Percentiles rank a stretch among this genome's conserved stretches.
Conservation (phyloP, 2,888 invertebrate species). For the Drosophila nr. perissopoda region DNA sequence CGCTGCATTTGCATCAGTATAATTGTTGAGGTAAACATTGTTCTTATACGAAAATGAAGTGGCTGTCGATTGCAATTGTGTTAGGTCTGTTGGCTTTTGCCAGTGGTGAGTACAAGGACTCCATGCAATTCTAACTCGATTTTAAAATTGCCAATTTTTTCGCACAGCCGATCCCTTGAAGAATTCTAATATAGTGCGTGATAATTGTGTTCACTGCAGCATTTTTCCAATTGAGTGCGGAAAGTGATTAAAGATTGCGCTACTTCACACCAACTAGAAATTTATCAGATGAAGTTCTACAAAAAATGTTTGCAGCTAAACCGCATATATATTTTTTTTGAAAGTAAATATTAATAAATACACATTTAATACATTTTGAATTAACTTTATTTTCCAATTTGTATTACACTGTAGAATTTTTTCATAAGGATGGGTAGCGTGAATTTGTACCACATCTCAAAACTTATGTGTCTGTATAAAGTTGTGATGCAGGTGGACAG, state of each 20-base stretch:
- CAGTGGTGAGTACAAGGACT: neutral
- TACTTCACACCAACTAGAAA: neutral
- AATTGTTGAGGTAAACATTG: neutral
- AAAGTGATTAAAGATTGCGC: neutral
- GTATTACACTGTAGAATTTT: neutral
- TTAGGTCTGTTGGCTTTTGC: slow-evolving; percentile 10
- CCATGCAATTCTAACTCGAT: neutral
- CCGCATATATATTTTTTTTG: neutral
- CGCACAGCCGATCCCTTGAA: neutral
- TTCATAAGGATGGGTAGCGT: too few species aligned
- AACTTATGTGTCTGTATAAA: neutral
- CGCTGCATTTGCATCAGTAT: neutral
- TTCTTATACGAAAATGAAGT: neutral
- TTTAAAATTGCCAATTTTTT: neutral
- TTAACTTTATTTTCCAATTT: neutral
- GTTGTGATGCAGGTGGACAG: neutral
- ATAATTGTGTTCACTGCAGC: too few species aligned
- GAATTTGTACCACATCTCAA: neutral
- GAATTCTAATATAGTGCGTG: too few species aligned
- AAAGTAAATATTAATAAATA: neutral
- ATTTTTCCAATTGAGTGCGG: too few species aligned
- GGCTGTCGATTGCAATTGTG: slow-evolving; percentile 2
- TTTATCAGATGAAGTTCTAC: neutral
- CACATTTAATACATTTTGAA: neutral
- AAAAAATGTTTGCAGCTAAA: neutral